Base-by-base conservation (phyloP, 2,888 invertebrate genomes). In the Sesamia inferens region DNA sequence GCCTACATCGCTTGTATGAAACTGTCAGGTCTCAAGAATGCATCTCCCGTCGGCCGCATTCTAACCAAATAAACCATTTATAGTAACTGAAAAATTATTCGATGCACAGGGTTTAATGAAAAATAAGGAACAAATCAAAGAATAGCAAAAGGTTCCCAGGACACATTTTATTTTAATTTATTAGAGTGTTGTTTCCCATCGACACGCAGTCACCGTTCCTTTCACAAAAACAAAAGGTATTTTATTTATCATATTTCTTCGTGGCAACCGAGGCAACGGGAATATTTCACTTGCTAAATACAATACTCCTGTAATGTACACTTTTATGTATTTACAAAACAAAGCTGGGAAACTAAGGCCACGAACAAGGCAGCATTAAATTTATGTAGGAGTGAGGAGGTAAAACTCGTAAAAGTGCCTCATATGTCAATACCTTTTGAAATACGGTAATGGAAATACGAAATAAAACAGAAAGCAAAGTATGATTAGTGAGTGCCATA, bases 401-500 rank as follows among this genome's bases (percentile, higher is more conserved):
- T 92, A 91, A 93, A 93, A 94, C 93, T 94, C 95, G 92, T 96
- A 96, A 96, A 96, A 95, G 94, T 94, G 95, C 94, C 95, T 92
- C 95, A 94, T 95, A 94, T 94, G 95, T 96, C 96, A 96, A 96
- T 96, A 96, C 94, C 92, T 95, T 95, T 94, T 95, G 96, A 95
- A 96, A 95, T 96, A 96, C 94, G 94, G 93, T 96, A 96, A 96
- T 96, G 96, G 96, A 96, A 96, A 96, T 95, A 93, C 93, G 95
- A 94, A 95, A 95, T 96, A 96, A 96, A 96, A 96, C 95, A 95
- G 95, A 95, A 96, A 95, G 95, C 95, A 96, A 94, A 95, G 95
- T 95, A 95, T 95, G 95, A 96, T 95, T 95, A 96, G 96, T 95
- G 95, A 94, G 93, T 93, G 94, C 94, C 93, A 91, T 93, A 94